These are phyloP conservation scores for Drosophila niveifrons DNA, from an alignment of 2,888 invertebrate genomes.

Conservation along the genomic window DNA sequence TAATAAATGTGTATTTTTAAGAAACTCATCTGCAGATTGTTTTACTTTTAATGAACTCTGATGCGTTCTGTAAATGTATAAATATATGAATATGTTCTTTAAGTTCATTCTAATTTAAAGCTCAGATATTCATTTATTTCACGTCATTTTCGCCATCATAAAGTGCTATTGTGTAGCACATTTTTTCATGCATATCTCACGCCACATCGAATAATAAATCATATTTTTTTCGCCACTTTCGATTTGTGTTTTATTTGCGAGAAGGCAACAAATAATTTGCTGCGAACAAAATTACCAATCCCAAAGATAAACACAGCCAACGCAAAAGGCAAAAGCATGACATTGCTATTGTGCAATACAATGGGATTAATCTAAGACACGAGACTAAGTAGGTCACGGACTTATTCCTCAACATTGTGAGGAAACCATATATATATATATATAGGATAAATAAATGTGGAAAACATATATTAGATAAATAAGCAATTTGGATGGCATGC, in stretches of 20 bases:
- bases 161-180: conserved; percentile 10
- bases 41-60: neutral
- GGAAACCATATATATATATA: neutral
- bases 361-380: conserved; percentile 17
- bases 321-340: conserved; percentile 16
- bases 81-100: neutral
- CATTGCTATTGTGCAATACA: conserved; percentile 16
- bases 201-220: conserved; percentile 50
- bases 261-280: conserved; percentile 20
- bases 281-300: conserved; percentile 6
- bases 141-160: conserved; percentile 1
- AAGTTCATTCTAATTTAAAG: neutral
- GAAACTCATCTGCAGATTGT: neutral
- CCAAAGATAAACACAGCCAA: conserved; percentile 4
- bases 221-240: conserved; percentile 58
- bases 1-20: neutral
- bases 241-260: conserved; percentile 48
- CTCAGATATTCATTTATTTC: neutral
- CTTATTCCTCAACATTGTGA: neutral
- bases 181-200: neutral
- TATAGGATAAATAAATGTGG: neutral
- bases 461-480: conserved; percentile 15
- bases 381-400: conserved; percentile 21
- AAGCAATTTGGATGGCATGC: conserved; percentile 27
- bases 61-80: neutral